Evolutionary conservation across 2,113 vertebrate genomes (phyloP), one percentile per base, ranked within the genome.

Genomic region (Barbus barbus): DNA sequence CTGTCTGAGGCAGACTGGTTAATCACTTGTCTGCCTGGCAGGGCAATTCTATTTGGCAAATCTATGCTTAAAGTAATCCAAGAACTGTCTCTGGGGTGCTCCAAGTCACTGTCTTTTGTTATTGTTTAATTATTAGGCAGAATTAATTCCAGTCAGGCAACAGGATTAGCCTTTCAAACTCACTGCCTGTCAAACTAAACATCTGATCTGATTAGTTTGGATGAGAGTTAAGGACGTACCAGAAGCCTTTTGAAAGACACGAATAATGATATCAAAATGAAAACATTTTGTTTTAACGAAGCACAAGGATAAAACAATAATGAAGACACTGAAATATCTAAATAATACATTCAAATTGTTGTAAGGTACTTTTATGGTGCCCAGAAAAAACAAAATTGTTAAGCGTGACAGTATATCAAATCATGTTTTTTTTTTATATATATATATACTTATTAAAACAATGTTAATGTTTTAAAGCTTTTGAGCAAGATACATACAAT

Each of bases 1-100:
- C 75, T 85, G 72, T 87, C 88, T 82, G 80, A 85, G 69, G 81
- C 82, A 88, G 86, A 85, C 80, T 87, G 63, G 60, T 82, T 88
- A 87, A 90, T 86, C 84, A 84, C 81, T 85, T 87, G 83, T 86
- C 86, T 86, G 85, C 77, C 76, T 86, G 87, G 88, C 82, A 86
- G 76, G 83, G 78, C 74, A 85, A 81, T 83, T 83, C 46, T 78
- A 69, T 82, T 83, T 88, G 82, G 82, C 80, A 84, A 78, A 76
- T 76, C 75, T 61, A 88, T 77, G 44, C 86, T 87, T 72, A 58
- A 58, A 85, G 72, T 78, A 86, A 86, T 89, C 83, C 83, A 85
- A 83, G 61, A 79, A 65, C 14, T n/a, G 74, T 86, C 89, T 88
- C 85, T 67, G 44, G 83, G 84, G 85, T 78, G 86, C 82, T 84